Conservation (phyloP, 2,797 vertebrate species). For the Coregonus ussuriensis region DNA sequence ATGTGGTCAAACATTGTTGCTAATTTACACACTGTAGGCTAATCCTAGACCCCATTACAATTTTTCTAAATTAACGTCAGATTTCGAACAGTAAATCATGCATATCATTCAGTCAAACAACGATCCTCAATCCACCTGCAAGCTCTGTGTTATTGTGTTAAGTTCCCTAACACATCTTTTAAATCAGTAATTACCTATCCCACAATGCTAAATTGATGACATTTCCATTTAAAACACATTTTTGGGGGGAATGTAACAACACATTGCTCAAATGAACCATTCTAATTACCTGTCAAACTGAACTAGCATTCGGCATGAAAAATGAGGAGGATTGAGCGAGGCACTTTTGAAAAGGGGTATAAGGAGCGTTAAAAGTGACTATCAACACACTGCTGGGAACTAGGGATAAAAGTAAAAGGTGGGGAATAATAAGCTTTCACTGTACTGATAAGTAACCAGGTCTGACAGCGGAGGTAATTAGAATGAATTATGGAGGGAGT, state of each 20-base stretch:
- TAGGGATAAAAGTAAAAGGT: not conserved
- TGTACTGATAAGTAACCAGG: slow-evolving; percentile 47
- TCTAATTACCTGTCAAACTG: slow-evolving; percentile 56
- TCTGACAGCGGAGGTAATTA: slow-evolving; percentile 58
- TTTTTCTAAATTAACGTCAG: not conserved
- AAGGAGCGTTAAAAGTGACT: slow-evolving; percentile 40
- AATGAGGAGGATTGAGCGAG: slow-evolving; percentile 31
- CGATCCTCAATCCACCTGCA: slow-evolving; percentile 1
- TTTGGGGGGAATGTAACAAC: slow-evolving; percentile 38
- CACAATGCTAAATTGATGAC: slow-evolving; percentile 26
- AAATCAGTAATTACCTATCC: slow-evolving; percentile 2
- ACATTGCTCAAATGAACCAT: slow-evolving; percentile 40
- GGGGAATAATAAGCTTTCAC: slow-evolving; percentile 52
- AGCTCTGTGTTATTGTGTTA: not conserved
- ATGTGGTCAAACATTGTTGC: not conserved
- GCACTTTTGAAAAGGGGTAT: slow-evolving; percentile 15
- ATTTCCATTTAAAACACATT: slow-evolving; percentile 51
- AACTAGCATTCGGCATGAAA: slow-evolving; percentile 29
- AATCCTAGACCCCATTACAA: not conserved
- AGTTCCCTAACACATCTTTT: not conserved
- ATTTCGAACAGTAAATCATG: too few species aligned
- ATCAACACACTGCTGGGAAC: slow-evolving; percentile 38
- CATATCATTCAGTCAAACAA: not conserved
- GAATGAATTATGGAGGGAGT: slow-evolving; percentile 53
- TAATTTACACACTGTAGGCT: not conserved